Base-by-base conservation (phyloP, 2,888 invertebrate species). In the Thymelicus sylvestris region DNA sequence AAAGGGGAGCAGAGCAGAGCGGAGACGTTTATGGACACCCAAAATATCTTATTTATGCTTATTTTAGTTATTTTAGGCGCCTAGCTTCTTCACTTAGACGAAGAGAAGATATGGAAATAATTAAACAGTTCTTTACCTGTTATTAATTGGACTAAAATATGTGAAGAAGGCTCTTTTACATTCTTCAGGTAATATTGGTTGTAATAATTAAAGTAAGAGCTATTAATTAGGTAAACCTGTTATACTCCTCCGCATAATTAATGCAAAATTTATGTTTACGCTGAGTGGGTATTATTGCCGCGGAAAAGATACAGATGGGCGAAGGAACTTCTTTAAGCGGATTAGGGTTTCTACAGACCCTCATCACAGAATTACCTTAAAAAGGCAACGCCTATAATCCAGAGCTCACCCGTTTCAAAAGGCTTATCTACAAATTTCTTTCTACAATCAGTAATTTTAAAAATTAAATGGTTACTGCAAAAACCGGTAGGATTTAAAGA, bases 311-410 rank as follows among this genome's bases (percentile, higher is more conserved):
- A 61, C 60, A 19, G 12, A 48, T 60, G 66, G 60, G 38, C 50
- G 44, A 67, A 67, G 44, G 55, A 47, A 57, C 55, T 62, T 67
- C 61, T 61, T 67, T 57, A 68, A 63, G 13, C 15, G 68, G 55
- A 63, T 68, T 68, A 68, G 31, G 39, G 44, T 19, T 64, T 70
- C 60, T 73, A 69, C 71, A 68, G 67, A 64, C 66, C 63, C 68
- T 59, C 65, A 62, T 57, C 67, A 31, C 44, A 65, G 19, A 65
- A 47, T 78, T 81, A 86, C 86, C 83, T 78, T 86, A 72, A 86
- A 87, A 77, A 86, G 15, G 75, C 76, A 47, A 84, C 78, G 52
- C 86, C 83, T 76, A 80, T 86, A 61, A 86, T 67, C 83, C 83
- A 86, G 4, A 86, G 79, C 73, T 86, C 86, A 0, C 86, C 84